Base-by-base conservation (phyloP, 1,140 invertebrate species). In the Lethocerus indicus region DNA sequence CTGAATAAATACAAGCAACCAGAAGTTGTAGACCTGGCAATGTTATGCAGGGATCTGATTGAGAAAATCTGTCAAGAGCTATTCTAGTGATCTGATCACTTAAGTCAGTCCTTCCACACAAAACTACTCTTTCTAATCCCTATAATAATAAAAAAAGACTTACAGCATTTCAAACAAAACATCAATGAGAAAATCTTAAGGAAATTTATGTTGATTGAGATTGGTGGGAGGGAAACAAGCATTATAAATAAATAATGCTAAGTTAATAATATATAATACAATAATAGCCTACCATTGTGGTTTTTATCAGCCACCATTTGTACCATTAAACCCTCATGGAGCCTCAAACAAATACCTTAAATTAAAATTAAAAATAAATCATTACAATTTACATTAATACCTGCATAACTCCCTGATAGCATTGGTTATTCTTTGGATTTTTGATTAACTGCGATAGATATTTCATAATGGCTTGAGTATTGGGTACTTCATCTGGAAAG, bases 1-100 rank as follows among this genome's bases (percentile, higher is more conserved):
- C 80, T 52, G 78, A 74, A 65, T 88, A 89, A 73, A 87, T 83
- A 57, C 82, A 85, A 18, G 81, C 80, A 47, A 87, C 65, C 54
- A 88, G 69, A 24, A 89, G 66, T 56, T 83, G 80, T 45, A 84
- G 64, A 13, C 79, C 79, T 46, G 79, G 72, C 49, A 87, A 64
- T 25, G 80, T 74, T 49, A 76, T 64, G 56, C 72, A 66, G 24
- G 81, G 78, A 65, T 77, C 79, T 23, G 74, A 70, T 56, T 78
- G 68, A 58, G 76, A 78, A 47, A 86, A 63, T 54, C 78, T 72
- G 55, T 87, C 81, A 37, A 83, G 70, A 37, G 81, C 74, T 23
- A 84, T 66, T 65, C 82, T 82, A 36, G 82, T 72, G 45, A 87
- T 72, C 63, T 78, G 72, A 59, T 85, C 77, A 29, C 72, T 69